A percentile compares a stretch with the other conserved stretches of the same genome.
Conservation (phyloP, 2,113 vertebrate species). For the Colaptes auratus region DNA sequence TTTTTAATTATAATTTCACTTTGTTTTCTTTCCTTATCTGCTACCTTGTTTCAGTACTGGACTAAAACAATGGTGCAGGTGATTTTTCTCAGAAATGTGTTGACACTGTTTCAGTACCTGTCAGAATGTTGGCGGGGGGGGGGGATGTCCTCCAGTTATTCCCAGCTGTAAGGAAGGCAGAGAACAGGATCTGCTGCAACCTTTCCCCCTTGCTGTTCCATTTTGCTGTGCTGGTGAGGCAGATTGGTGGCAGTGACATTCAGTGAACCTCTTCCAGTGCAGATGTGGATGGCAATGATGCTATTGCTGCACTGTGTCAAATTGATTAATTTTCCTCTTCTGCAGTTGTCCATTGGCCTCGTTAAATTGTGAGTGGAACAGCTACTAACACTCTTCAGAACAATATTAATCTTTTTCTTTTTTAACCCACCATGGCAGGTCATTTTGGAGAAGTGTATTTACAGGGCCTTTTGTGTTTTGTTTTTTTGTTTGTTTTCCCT, state of each 20-base stretch:
- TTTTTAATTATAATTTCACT: not conserved
- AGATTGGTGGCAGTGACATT: not conserved
- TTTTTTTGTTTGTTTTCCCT: not conserved
- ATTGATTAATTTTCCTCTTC: not conserved
- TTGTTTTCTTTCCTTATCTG: not conserved
- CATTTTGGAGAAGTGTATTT: not conserved
- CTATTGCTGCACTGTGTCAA: not conserved
- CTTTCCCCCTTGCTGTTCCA: not conserved
- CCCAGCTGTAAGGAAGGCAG: not conserved
- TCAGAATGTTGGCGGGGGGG: not conserved
- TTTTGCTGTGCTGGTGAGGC: not conserved
- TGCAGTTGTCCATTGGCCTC: not conserved
- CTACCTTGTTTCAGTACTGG: not conserved
- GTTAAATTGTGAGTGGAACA: not conserved
- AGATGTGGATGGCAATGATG: not conserved
- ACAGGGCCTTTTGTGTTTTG: not conserved
- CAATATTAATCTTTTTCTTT: not conserved
- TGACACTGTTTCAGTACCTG: not conserved
- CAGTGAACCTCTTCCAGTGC: not conserved
- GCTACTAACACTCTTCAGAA: not conserved
- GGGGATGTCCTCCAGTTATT: not conserved
- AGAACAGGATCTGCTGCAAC: not conserved
- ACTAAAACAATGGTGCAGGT: not conserved
- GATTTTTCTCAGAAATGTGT: not conserved
- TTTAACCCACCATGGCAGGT: not conserved